These are phyloP conservation scores for Athene noctua DNA, from an alignment of 2,113 vertebrate species.

Conservation along the genomic window DNA sequence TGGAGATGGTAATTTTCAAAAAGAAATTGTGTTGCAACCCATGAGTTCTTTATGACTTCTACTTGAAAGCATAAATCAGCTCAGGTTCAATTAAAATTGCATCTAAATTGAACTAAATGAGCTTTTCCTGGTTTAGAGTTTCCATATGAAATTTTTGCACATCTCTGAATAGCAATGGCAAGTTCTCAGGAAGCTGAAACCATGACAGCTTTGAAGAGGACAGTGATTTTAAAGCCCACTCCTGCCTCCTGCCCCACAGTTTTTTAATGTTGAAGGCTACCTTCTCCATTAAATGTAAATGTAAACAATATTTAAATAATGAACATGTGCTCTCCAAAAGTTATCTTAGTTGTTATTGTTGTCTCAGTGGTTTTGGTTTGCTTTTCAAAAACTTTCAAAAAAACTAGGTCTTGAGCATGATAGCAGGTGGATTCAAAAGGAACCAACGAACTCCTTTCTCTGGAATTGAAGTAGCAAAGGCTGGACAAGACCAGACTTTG, in stretches of 20 bases:
- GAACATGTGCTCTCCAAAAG: background rate
- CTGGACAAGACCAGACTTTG: background rate
- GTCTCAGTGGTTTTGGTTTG: background rate
- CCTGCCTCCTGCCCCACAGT: background rate
- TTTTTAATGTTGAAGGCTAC: background rate
- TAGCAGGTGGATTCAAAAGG: background rate
- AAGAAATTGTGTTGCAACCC: background rate
- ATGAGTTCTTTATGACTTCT: slow-evolving; percentile 17
- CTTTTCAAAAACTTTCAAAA: background rate
- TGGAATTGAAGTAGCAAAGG: background rate
- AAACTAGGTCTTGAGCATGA: rapidly evolving
- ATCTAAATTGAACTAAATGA: slow-evolving; percentile 19
- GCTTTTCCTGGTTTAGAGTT: background rate
- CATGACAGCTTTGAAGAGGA: background rate
- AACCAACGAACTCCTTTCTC: background rate
- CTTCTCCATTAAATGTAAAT: background rate
- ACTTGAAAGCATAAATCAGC: slow-evolving; percentile 32
- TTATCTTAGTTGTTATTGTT: background rate
- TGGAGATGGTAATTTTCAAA: background rate
- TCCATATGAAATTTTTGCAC: background rate
- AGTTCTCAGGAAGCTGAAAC: background rate
- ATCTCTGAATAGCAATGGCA: background rate
- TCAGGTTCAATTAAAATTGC: slow-evolving; percentile 49
- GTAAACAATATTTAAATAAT: background rate
- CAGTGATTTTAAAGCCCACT: background rate